Conservation (phyloP, 2,113 vertebrate genomes). For the Dicrurus megarhynchus region DNA sequence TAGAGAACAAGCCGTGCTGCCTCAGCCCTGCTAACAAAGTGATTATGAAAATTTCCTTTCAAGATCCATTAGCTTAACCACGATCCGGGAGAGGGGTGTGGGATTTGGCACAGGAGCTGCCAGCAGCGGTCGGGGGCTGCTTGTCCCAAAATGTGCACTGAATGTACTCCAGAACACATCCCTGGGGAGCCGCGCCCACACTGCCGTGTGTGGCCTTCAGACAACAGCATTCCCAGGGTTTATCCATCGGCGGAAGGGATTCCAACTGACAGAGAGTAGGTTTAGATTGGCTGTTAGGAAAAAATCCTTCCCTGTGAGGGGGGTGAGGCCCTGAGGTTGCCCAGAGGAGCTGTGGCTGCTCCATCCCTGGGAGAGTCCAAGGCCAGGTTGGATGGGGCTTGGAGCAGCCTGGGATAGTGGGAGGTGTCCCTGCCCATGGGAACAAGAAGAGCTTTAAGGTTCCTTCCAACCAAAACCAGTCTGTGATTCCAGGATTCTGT, state of each 20-base stretch:
- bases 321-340: background rate
- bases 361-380: background rate
- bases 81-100: background rate
- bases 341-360: background rate
- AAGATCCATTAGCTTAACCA: conserved; percentile 16
- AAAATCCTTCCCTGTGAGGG: background rate
- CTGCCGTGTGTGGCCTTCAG: background rate
- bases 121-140: background rate
- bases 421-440: background rate
- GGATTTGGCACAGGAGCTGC: background rate
- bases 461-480: background rate
- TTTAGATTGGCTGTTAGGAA: background rate
- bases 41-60: conserved; percentile 1
- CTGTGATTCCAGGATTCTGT: background rate
- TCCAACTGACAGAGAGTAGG: background rate
- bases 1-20: background rate
- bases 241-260: background rate
- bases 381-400: rapidly evolving
- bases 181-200: background rate
- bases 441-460: background rate
- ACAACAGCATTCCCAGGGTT: background rate
- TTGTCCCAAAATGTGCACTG: background rate
- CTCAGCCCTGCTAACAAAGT: background rate
- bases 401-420: background rate
- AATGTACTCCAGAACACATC: background rate